These are phyloP conservation scores for Eleginops maclovinus DNA, from an alignment of 2,113 vertebrate genomes.

Conservation along the genomic window DNA sequence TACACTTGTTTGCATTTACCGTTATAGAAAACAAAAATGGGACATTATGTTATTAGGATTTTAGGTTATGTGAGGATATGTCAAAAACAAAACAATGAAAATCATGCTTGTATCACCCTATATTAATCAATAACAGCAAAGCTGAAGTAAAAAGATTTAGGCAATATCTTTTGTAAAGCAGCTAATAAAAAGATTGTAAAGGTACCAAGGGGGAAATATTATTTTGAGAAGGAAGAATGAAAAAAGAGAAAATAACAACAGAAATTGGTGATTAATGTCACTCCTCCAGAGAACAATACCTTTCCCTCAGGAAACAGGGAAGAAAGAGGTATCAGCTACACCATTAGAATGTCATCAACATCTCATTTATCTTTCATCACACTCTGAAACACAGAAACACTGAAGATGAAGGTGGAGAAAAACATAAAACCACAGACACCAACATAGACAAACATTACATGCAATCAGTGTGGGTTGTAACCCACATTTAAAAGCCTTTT, in stretches of 20 bases:
- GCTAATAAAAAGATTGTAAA: background rate
- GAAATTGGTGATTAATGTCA: constrained; percentile 29
- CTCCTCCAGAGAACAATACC: constrained; percentile 21
- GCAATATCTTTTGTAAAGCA: background rate
- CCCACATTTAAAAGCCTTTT: constrained; percentile 1
- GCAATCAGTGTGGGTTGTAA: constrained; percentile 42
- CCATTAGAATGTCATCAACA: constrained; percentile 41
- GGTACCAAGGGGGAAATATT: background rate
- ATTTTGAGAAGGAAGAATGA: background rate
- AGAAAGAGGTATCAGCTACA: constrained; percentile 33
- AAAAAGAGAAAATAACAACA: constrained; percentile 18
- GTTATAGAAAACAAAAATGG: background rate
- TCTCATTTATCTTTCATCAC: constrained; percentile 44
- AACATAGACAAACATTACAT: constrained; percentile 55
- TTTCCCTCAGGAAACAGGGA: constrained; percentile 28
- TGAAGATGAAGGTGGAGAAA: constrained; percentile 60
- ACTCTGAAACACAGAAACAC: constrained; percentile 44
- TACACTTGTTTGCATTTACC: background rate
- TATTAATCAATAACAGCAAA: background rate
- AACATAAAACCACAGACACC: constrained; percentile 49
- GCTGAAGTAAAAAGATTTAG: background rate
- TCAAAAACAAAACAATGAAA: background rate
- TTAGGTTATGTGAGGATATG: background rate
- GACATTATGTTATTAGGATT: background rate
- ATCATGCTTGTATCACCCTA: background rate